Evolutionary conservation across 2,888 invertebrate species (phyloP), one percentile per base, ranked within the genome.

Genomic region (Aleiodes leptofemur): DNA sequence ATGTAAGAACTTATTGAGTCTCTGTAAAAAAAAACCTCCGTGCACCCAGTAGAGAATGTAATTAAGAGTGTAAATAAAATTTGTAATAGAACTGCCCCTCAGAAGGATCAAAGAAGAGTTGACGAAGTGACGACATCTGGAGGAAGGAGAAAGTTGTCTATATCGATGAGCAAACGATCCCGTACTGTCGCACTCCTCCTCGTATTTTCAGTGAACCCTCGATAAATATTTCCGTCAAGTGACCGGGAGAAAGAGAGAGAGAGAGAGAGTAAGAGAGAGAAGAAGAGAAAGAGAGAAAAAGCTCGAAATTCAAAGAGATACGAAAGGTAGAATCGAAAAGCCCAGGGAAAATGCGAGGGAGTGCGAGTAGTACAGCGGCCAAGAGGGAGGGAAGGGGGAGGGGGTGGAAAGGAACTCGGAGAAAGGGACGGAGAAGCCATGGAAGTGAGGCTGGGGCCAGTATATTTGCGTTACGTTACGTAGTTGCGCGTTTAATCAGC

Each of bases 401-500:
- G 57, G 55, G 38, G 69, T 70, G 71, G 50, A 70, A 56, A 70
- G 57, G 78, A 71, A 23, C 61, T 66, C 66, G 77, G 43, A 82
- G 79, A 79, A 51, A 69, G 59, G 61, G 73, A 75, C 69, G 69
- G 74, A 68, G 79, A 74, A 77, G 77, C 57, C 76, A 74, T 69
- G 70, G 66, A 69, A 73, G 66, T 69, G 48, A 69, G 57, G 64
- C 69, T 68, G 71, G 80, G 83, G 81, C 83, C 82, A 83, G 85
- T 85, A 83, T 88, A 87, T 88, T 88, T 88, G 85, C 88, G 84
- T 88, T 84, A 83, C 85, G 86, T 86, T 87, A 87, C 86, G 86
- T 87, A 88, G 88, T 87, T 88, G 86, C 85, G 86, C 88, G 88
- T 88, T 88, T 88, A 88, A 88, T 88, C 88, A 88, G 86, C 87